Base-by-base conservation (phyloP, 2,888 invertebrate genomes). In the Thecophora atra region DNA sequence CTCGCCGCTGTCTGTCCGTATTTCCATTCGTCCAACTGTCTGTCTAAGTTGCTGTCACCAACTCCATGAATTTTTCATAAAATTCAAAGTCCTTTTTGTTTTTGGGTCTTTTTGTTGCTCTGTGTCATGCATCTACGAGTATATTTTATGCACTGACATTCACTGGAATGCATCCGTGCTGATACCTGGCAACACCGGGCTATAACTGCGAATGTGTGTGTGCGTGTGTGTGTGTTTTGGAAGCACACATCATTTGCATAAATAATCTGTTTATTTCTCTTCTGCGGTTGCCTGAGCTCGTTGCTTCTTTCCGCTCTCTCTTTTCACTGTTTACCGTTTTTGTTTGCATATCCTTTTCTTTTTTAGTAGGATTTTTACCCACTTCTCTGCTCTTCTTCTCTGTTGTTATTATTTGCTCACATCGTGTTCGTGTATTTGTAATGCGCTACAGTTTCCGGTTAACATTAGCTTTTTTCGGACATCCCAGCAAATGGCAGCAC, bases 251-350 rank as follows among this genome's bases (percentile, higher is more conserved):
- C 56, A 67, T 67, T 67, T 67, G 67, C 67, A 67, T 67, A 67
- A 67, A 67, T 67, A 67, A 67, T 67, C 67, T 67, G 67, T 67
- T 67, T 67, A 67, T 67, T 37, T 67, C 42, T 54, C 19, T 65
- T 44, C 67, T 37, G 42, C 37, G 54, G 54, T 56, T 67, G 24
- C 1, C 21, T 6, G 21, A 1, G 7, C 21, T 8, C 15, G 26
- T 56, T 2, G 19, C 37, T 37, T 8, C 30, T 30, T 30, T 8
- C 30, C 30, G 4, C 30, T n/a, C 24, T 56, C 21, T 56, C 19
- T 26, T 26, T n/a, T n/a, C n/a, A n/a, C n/a, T n/a, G n/a, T n/a
- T n/a, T n/a, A n/a, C n/a, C n/a, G n/a, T 17, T 26, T 58, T 58
- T 58, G 28, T 64, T 64, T 64, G 17, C 64, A 21, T 19, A 64